Conservation (phyloP, 1,140 invertebrate genomes). For the Grapholita molesta region DNA sequence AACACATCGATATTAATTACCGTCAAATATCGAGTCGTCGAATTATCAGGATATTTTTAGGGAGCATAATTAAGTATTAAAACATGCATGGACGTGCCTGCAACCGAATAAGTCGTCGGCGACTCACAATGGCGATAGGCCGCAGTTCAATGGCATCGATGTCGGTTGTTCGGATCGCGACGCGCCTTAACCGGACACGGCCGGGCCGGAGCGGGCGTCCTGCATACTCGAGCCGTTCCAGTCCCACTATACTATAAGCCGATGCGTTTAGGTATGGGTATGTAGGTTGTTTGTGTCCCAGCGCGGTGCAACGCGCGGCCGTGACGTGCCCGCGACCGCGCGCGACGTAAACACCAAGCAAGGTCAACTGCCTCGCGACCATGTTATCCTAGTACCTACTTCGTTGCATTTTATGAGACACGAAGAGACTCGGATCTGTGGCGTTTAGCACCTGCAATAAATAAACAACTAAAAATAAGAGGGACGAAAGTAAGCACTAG, state of each 20-base stretch:
- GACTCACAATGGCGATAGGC: constrained; percentile 35
- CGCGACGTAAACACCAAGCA: constrained; percentile 66
- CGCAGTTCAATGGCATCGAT: constrained; percentile 55
- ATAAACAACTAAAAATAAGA: neutral
- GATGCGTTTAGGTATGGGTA: constrained; percentile 48
- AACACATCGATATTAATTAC: too few relatives aligned
- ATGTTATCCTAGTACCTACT: constrained; percentile 28
- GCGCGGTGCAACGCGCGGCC: constrained; percentile 62
- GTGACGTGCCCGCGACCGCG: constrained; percentile 61
- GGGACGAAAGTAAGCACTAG: neutral
- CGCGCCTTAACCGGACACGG: constrained; percentile 55
- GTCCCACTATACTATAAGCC: constrained; percentile 20
- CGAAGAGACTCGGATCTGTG: neutral
- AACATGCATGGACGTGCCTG: neutral
- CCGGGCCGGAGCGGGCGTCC: constrained; percentile 45
- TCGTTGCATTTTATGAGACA: constrained; percentile 20
- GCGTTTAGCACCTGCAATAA: neutral
- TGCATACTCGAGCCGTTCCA: constrained; percentile 53
- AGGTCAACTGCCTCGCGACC: constrained; percentile 63
- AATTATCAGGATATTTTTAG: constrained; percentile 8
- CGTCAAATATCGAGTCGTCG: too few relatives aligned
- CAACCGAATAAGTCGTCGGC: neutral
- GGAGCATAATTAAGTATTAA: neutral
- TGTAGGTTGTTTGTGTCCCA: constrained; percentile 69
- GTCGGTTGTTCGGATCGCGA: constrained; percentile 45